phyloP scores from a whole-genome alignment of 1,140 invertebrate species.

The Papilio dardanus region DNA sequence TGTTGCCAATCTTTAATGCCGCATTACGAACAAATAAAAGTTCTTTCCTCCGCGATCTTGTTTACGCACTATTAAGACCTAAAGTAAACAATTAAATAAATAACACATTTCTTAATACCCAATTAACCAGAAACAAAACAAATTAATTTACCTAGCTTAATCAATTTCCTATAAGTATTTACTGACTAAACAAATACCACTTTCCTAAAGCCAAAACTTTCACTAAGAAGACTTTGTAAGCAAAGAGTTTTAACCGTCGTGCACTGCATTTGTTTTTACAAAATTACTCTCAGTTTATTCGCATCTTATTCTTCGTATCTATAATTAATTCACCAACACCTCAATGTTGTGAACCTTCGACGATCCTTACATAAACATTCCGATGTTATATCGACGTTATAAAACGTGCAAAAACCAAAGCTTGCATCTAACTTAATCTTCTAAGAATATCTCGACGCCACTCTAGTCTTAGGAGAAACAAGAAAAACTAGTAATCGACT shows the following conservation, averaged over 20 bases:
- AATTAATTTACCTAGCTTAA: neutral
- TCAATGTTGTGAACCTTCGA: slow-evolving; percentile 10
- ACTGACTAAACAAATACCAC: neutral
- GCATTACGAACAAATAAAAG: neutral
- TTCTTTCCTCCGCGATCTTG: neutral
- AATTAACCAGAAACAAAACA: neutral
- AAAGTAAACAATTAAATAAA: neutral
- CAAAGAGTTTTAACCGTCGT: slow-evolving; percentile 51
- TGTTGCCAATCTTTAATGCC: slow-evolving; percentile 4
- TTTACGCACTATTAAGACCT: neutral
- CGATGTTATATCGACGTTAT: slow-evolving; percentile 10
- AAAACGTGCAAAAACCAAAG: slow-evolving; percentile 30
- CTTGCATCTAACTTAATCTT: slow-evolving; percentile 32
- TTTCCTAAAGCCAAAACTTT: slow-evolving; percentile 48
- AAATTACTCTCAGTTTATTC: slow-evolving; percentile 26
- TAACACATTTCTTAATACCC: neutral
- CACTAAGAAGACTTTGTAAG: slow-evolving; percentile 59
- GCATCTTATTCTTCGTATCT: no score
- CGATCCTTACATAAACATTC: slow-evolving; percentile 39
- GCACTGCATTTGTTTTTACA: slow-evolving; percentile 49
- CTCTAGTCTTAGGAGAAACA: slow-evolving; percentile 50
- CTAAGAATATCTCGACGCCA: slow-evolving; percentile 42
- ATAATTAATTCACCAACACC: slow-evolving; percentile 36
- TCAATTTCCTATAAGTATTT: neutral
- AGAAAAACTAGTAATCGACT: slow-evolving; percentile 50